These are phyloP conservation scores for Balaenoptera acutorostrata DNA, from an alignment of 2,113 vertebrate genomes.

Conservation along the genomic window DNA sequence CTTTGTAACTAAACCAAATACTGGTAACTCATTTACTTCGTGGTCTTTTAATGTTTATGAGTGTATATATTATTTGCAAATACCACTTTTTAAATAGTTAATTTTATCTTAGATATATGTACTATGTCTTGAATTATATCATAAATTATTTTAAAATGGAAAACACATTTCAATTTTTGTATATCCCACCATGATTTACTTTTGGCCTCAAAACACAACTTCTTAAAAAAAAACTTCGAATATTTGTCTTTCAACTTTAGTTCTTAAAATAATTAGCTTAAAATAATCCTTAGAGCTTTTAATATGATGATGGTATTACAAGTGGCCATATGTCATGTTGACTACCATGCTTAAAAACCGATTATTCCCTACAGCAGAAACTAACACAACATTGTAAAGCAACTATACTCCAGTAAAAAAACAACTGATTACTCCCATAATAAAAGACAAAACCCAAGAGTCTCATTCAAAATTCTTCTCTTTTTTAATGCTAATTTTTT, in stretches of 20 bases:
- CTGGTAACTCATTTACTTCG: not conserved
- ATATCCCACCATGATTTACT: not conserved
- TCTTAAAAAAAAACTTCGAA: not conserved
- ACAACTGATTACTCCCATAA: not conserved
- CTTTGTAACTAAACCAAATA: not conserved
- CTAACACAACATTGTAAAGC: no score
- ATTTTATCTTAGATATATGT: not conserved
- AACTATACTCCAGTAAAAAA: not conserved
- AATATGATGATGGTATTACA: not conserved
- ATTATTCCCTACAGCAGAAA: not conserved
- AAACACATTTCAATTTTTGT: not conserved
- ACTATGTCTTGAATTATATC: not conserved
- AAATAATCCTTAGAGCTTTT: not conserved
- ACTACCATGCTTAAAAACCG: not conserved
- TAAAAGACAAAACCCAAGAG: not conserved
- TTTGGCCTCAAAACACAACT: not conserved
- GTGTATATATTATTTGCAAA: not conserved
- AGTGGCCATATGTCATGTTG: not conserved
- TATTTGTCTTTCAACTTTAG: not conserved
- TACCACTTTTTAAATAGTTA: not conserved
- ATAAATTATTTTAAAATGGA: conserved; percentile 21
- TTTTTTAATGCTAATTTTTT: not conserved
- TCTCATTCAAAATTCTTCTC: not conserved
- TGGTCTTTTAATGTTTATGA: not conserved
- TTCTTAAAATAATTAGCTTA: not conserved